phyloP scores from a whole-genome alignment of 2,888 invertebrate genomes.

The Temnothorax rugatulus region DNA sequence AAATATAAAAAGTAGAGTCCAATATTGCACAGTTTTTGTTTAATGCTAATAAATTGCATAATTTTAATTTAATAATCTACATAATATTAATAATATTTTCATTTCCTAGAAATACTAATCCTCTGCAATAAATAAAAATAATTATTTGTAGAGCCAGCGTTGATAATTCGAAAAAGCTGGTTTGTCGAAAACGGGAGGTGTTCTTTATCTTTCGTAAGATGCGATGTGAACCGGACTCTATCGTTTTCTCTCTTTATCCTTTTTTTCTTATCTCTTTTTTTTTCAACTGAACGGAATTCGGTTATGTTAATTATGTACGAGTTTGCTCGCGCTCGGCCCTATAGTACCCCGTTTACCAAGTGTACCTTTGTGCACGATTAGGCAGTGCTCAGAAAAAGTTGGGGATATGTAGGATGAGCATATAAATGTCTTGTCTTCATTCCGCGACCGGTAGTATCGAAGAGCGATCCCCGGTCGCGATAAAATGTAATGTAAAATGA shows the following conservation, averaged over 20 bases:
- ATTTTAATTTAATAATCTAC: neutral
- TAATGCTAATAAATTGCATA: neutral
- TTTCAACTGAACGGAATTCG: constrained; percentile 34
- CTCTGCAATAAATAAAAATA: neutral
- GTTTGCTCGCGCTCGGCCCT: constrained; percentile 74
- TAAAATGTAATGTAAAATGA: constrained; percentile 42
- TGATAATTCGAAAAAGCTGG: neutral
- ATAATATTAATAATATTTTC: neutral
- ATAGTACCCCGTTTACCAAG: constrained; percentile 59
- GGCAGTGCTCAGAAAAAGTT: constrained; percentile 77
- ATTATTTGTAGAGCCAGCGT: neutral
- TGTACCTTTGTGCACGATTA: constrained; percentile 71
- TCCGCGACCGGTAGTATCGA: neutral
- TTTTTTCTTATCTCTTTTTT: neutral
- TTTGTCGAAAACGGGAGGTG: constrained; percentile 12
- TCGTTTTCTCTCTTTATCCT: constrained; percentile 29
- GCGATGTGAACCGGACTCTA: constrained; percentile 46
- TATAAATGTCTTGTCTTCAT: constrained; percentile 4
- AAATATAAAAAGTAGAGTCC: neutral
- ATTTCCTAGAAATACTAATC: neutral
- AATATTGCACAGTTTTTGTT: neutral
- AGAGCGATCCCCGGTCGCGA: neutral
- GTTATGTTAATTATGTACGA: constrained; percentile 43
- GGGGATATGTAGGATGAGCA: constrained; percentile 78
- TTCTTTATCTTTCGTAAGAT: constrained; percentile 43